phyloP scores from a whole-genome alignment of 2,113 vertebrate species.

The Stigmatopora nigra region DNA sequence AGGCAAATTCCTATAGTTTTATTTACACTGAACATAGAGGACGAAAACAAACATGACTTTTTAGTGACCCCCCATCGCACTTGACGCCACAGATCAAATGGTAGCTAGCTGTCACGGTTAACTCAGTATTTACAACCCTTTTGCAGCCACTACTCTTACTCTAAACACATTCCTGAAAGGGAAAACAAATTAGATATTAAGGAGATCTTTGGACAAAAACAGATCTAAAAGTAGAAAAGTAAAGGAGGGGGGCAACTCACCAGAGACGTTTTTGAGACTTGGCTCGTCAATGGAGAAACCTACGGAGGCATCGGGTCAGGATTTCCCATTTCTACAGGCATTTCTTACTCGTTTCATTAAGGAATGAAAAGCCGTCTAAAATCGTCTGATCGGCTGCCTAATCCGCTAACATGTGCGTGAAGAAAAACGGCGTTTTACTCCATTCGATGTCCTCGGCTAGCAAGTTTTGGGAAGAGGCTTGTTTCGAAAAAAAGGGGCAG shows the following conservation, averaged over 20 bases:
- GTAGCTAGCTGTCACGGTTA: constrained; percentile 42
- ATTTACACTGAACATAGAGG: not conserved
- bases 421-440: not conserved
- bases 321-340: constrained; percentile 64
- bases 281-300: constrained; percentile 46
- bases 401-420: not conserved
- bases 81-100: constrained; percentile 35
- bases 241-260: constrained; percentile 50
- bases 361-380: constrained; percentile 8
- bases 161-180: not conserved
- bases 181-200: not conserved
- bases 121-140: constrained; percentile 9
- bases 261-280: constrained; percentile 48
- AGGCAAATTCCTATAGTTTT: not conserved
- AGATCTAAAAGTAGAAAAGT: not conserved
- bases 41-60: constrained; percentile 1
- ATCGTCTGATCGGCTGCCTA: not conserved
- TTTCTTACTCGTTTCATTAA: constrained; percentile 52
- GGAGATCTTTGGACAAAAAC: not conserved
- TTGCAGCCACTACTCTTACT: constrained; percentile 3
- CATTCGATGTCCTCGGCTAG: constrained; percentile 26
- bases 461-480: constrained; percentile 49
- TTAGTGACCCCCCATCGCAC: constrained; percentile 34
- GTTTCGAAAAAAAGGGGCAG: constrained; percentile 55
- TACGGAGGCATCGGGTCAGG: constrained; percentile 69